Evolutionary conservation across 2,797 vertebrate genomes (phyloP), one percentile per base, ranked within the genome.

Genomic region (Lepilemur septentrionalis): DNA sequence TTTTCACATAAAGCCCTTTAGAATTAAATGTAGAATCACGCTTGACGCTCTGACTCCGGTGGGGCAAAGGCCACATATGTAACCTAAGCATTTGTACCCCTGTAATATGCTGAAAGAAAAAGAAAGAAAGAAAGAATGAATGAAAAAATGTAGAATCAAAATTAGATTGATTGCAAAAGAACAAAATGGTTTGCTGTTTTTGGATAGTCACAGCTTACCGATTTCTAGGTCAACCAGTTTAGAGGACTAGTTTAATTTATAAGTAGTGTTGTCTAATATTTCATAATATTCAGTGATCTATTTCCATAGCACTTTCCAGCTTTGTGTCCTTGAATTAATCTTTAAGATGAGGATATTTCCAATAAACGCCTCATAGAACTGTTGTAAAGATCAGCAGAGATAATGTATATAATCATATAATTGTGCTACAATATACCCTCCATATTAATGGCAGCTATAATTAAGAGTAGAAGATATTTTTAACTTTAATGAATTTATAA

Each of bases 361-460:
- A 91, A 30, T 76, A 85, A 82, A 32, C 67, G 0, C 10, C 23
- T 89, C 46, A 59, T 12, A 57, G 23, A 84, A 70, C 15, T 73
- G 4, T 32, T 91, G 1, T 67, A 63, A 83, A 11, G 22, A 79
- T 67, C 1, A 32, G 63, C 82, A 41, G 28, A 87, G 1, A 28
- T 28, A 43, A 30, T 8, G 1, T 6, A 38, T 5, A 1, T 12
- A 59, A 57, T 10, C 11, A n/a, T 5, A 2, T 12, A 65, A 57
- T 8, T 0, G 7, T 28, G 4, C 8, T 57, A 18, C 25, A 52
- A 61, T 11, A 30, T 1, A n/a, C 23, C n/a, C 1, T 78, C 14
- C 10, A 70, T 2, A 52, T 23, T 65, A 83, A 81, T 2, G 22
- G 0, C 4, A 69, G 15, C 14, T 61, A 15, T n/a, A 35, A 83